phyloP scores from a whole-genome alignment of 2,888 invertebrate genomes.

The Lycaena phlaeas region DNA sequence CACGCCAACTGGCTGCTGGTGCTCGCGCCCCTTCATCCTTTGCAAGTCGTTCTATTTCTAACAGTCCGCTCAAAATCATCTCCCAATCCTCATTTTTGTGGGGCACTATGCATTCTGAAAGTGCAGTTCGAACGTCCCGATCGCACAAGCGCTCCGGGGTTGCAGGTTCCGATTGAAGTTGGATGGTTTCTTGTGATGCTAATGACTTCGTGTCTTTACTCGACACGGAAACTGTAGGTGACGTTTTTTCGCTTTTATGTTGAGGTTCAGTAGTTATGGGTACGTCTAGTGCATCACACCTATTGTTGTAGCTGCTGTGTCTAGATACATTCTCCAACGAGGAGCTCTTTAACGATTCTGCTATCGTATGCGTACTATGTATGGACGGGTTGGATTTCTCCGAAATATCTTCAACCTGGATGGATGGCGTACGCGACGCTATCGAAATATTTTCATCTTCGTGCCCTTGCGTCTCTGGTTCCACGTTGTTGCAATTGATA shows the following conservation, averaged over 20 bases:
- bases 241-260: constrained; percentile 28
- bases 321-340: constrained; percentile 18
- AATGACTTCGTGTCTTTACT: constrained; percentile 7
- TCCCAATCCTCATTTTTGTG: constrained; percentile 87
- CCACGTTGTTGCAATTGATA: constrained; percentile 15
- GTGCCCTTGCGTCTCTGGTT: constrained; percentile 13
- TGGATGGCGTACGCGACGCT: constrained; percentile 46
- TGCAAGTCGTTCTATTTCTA: constrained; percentile 78
- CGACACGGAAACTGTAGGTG: constrained; percentile 24
- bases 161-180: constrained; percentile 16
- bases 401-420: constrained; percentile 48
- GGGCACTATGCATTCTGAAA: constrained; percentile 51
- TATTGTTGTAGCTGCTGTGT: constrained; percentile 26
- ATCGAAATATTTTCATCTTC: constrained; percentile 24
- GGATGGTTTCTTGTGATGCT: neutral
- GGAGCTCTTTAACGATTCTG: constrained; percentile 21
- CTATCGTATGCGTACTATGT: constrained; percentile 20
- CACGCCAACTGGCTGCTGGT: constrained; percentile 77
- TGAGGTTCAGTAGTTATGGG: constrained; percentile 13
- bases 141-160: constrained; percentile 17
- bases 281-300: constrained; percentile 14
- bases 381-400: constrained; percentile 37
- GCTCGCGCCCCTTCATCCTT: constrained; percentile 79
- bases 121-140: constrained; percentile 52
- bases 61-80: constrained; percentile 80